Evolutionary conservation across 2,888 invertebrate genomes (phyloP), one percentile per base, ranked within the genome.

Genomic region (Zaprionus lineosus): DNA sequence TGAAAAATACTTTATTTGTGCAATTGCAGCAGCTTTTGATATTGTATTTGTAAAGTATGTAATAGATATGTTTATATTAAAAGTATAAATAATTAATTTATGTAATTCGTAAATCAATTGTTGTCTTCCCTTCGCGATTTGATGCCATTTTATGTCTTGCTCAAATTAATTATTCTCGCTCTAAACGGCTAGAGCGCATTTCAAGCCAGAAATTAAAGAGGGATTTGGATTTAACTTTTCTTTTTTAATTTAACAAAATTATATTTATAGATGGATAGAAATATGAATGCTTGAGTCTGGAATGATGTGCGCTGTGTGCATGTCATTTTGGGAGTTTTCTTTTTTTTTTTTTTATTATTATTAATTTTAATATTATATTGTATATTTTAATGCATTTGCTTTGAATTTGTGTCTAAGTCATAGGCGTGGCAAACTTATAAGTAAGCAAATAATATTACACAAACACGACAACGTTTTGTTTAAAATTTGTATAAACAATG

Each of bases 1-100:
- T 75, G 63, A 74, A 87, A 87, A 87, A 86, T 86, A 82, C 84
- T 88, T 87, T 87, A 82, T 87, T 83, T 88, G 88, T 87, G 88
- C 88, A 82, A 81, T 85, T 88, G 85, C 85, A 86, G 84, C 88
- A 83, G 81, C 84, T 84, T n/a, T n/a, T 86, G 69, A 75, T 69
- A 75, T 69, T 65, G 63, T 74, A 70, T 75, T 66, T 82, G 67
- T 79, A 83, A 75, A 63, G 71, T 71, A 79, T 76, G 65, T 68
- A 76, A 37, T 70, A 58, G 67, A 51, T 60, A 62, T 62, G 34
- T 81, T 72, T 84, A 84, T 78, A 75, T 84, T 79, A 73, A 79
- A 82, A 77, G 74, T 86, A 83, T 83, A 87, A 86, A 86, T 87
- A 86, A 86, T 86, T 82, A 77, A 82, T 84, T 84, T 84, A 82